Base-by-base conservation (phyloP, 1,140 invertebrate genomes). In the Diprion similis region DNA sequence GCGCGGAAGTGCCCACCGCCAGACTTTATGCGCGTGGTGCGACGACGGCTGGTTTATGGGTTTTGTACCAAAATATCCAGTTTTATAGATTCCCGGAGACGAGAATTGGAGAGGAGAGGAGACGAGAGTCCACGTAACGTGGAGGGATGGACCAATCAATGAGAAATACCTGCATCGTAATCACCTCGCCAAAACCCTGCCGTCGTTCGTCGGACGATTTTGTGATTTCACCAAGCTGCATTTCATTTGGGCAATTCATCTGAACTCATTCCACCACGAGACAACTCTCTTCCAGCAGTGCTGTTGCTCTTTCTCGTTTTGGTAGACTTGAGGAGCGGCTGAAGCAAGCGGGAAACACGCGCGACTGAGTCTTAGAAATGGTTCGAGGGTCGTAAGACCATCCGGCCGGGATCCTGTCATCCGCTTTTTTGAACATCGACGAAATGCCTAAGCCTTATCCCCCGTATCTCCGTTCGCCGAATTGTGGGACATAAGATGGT, bases 41-140 rank as follows among this genome's bases (percentile, higher is more conserved):
- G 51, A 59, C 51, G 51, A 59, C 51, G 51, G 51, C 51, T 59
- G 51, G 9, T 59, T 59, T 59, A 59, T 59, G 51, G 51, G 51
- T 17, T 59, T 59, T 17, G 51, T 59, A 59, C 51, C 51, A 59
- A 59, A 59, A 59, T 59, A 59, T 59, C n/a, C 8, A 59, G 51
- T 59, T 59, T 59, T 59, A 59, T 59, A 17, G 51, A 59, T 59
- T 59, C 51, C 51, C n/a, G 8, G 51, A 59, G 51, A 37, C 24
- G 51, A 59, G 24, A 37, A 37, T 1, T 37, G 6, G 1, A 37
- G 51, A 9, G 24, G 24, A 13, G 51, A 59, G 8, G 51, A 59
- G 51, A 17, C 4, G 9, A 37, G 24, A 37, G 24, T 37, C 24
- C 24, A 37, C 24, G 24, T 37, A 37, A 37, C 24, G 24, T 37